Percentiles rank a stretch among this genome's conserved stretches.
Conservation (phyloP, 2,113 vertebrate genomes). For the Chaetops frenatus region DNA sequence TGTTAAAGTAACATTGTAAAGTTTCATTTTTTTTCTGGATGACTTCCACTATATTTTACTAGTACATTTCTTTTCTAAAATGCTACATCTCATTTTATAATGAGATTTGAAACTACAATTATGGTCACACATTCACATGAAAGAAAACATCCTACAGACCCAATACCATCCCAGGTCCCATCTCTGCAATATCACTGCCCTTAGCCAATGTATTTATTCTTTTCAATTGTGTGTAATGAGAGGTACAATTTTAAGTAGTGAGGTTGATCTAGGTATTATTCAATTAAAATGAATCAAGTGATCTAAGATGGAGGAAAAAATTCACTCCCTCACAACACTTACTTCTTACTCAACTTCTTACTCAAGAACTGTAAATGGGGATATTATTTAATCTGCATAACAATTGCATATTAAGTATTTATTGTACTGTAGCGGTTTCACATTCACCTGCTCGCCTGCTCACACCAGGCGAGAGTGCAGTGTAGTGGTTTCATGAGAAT, state of each 20-base stretch:
- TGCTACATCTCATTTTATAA: neutral
- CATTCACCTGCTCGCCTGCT: too few species aligned
- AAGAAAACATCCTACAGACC: neutral
- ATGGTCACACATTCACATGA: neutral
- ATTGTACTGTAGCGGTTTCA: too few species aligned
- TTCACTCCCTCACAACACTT: too few species aligned
- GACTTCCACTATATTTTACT: neutral
- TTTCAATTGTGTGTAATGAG: neutral
- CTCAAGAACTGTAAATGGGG: neutral
- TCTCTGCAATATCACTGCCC: neutral
- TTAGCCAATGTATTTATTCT: neutral
- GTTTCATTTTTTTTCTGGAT: neutral
- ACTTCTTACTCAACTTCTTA: too few species aligned
- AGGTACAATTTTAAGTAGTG: neutral
- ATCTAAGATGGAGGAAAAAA: too few species aligned
- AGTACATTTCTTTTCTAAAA: neutral
- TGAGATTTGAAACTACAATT: neutral
- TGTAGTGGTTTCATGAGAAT: too few species aligned
- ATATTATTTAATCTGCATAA: neutral
- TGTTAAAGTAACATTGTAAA: neutral
- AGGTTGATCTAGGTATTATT: neutral
- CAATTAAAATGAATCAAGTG: neutral
- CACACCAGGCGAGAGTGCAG: too few species aligned
- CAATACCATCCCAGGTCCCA: neutral
- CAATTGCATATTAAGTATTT: neutral